Base-by-base conservation (phyloP, 1,140 invertebrate genomes). In the Antheraea mylitta region DNA sequence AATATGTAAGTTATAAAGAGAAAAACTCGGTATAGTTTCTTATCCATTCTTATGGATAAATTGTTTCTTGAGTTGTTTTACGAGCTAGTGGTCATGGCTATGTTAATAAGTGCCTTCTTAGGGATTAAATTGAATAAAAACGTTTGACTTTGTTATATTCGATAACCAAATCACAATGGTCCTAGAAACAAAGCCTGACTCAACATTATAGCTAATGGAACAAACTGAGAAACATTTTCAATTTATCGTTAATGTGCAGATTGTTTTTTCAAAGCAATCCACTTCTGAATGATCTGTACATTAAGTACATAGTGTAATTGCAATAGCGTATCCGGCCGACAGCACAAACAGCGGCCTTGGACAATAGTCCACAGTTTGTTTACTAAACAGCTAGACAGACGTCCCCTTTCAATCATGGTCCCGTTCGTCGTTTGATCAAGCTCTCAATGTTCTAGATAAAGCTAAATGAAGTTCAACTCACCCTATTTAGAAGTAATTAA, bases 351-450 rank as follows among this genome's bases (percentile, higher is more conserved):
- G 45, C 45, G 16, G 45, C 45, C 45, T 53, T 53, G 45, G 45
- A 53, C 45, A 53, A 53, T 53, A 53, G 45, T 53, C 45, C 45
- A 53, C 45, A 53, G 45, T n/a, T 53, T 53, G 45, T 53, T 53
- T 53, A 53, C 45, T 53, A 53, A 53, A 53, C 45, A 53, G 45
- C 45, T 53, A 53, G 45, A 53, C 45, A 53, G 45, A 53, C 45
- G 45, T 53, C 45, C 45, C 45, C 45, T 53, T 53, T 53, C 45
- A 53, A 53, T 53, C 45, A 53, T 53, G 45, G 45, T 9, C 16
- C 45, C 16, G 45, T 53, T 53, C 45, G 16, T 53, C 45, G 45
- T 53, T 53, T 53, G 45, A 53, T 53, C 45, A 53, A 53, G 45
- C 45, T 53, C 6, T 53, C 45, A 16, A 6, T 53, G 45, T 53